Conservation (phyloP, 2,888 invertebrate species). For the Galerucella pusilla region DNA sequence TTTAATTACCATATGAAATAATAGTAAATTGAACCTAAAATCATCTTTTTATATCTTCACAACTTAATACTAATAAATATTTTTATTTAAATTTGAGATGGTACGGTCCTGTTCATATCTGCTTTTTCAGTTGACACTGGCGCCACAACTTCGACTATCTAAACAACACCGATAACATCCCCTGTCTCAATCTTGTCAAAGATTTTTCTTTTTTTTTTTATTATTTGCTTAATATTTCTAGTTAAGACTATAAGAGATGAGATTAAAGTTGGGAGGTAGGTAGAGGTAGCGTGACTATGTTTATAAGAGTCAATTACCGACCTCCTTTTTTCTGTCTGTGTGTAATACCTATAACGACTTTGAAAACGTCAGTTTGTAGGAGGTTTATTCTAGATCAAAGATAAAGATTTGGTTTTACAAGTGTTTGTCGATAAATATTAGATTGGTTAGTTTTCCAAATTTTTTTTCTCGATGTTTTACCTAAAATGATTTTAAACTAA, state of each 20-base stretch:
- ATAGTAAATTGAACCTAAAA: too few species aligned
- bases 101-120: slow-evolving; percentile 20
- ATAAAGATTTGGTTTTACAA: slow-evolving; percentile 5
- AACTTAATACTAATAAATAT: too few species aligned
- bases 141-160: slow-evolving; percentile 55
- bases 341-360: background rate
- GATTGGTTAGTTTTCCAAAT: background rate
- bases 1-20: too few species aligned
- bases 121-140: slow-evolving; percentile 44
- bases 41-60: too few species aligned
- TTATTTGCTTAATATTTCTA: slow-evolving; percentile 45
- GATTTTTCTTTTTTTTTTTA: slow-evolving; percentile 34
- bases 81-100: too few species aligned
- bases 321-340: background rate
- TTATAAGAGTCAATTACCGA: slow-evolving; percentile 11
- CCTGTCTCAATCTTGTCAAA: slow-evolving; percentile 47
- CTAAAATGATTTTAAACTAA: too few species aligned
- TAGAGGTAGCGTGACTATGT: slow-evolving; percentile 23
- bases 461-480: background rate
- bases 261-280: slow-evolving; percentile 30
- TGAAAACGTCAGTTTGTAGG: background rate
- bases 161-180: slow-evolving; percentile 52
- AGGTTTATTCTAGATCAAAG: slow-evolving; percentile 2
- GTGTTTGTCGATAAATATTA: background rate
- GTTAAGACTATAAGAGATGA: slow-evolving; percentile 39